phyloP scores from a whole-genome alignment of 2,113 vertebrate genomes.

The Saguinus imperator region DNA sequence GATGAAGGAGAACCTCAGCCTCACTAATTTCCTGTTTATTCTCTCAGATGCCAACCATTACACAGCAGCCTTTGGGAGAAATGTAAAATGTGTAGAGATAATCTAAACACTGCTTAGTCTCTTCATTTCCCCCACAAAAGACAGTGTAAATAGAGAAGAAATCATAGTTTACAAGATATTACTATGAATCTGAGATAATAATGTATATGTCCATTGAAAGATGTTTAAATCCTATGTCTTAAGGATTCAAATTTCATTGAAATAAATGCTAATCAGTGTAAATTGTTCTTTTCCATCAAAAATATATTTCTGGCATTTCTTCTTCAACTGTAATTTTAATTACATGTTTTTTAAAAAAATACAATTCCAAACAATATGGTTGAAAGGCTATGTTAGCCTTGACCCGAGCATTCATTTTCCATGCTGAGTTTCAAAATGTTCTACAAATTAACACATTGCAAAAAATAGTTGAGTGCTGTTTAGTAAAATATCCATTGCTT shows the following conservation, averaged over 20 bases:
- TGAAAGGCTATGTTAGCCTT: background rate
- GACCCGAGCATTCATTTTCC: background rate
- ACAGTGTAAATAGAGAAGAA: background rate
- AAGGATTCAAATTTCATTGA: background rate
- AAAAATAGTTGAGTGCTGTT: background rate
- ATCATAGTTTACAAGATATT: background rate
- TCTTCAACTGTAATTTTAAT: background rate
- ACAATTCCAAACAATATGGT: background rate
- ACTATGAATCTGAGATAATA: background rate
- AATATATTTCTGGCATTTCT: background rate
- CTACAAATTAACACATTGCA: background rate
- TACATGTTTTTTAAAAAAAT: background rate
- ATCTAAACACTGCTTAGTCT: slow-evolving; percentile 33
- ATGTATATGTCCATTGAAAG: background rate
- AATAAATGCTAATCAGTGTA: background rate
- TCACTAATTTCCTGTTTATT: slow-evolving; percentile 62
- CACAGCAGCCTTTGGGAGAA: background rate
- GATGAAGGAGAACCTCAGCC: slow-evolving; percentile 29
- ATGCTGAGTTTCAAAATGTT: background rate
- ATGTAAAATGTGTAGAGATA: slow-evolving; percentile 14
- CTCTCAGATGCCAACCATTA: slow-evolving; percentile 35
- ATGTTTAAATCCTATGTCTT: background rate
- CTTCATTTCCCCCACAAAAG: background rate
- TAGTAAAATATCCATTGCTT: background rate
- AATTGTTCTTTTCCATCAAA: background rate